These are phyloP conservation scores for Drosophila ananassae DNA, from an alignment of 1,140 invertebrate species.

Conservation along the genomic window DNA sequence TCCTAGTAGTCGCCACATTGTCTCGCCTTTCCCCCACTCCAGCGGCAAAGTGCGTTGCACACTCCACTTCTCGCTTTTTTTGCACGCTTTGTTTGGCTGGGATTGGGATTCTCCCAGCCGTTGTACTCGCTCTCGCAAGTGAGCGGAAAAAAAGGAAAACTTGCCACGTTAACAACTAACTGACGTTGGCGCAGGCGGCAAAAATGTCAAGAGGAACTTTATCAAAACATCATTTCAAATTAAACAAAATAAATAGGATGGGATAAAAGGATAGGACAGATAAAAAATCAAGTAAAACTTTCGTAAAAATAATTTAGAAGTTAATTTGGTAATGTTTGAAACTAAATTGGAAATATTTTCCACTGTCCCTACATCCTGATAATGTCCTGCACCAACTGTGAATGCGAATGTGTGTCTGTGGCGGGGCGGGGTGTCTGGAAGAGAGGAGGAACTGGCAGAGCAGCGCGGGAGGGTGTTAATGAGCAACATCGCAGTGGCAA, in stretches of 20 bases:
- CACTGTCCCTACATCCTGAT: constrained; percentile 22
- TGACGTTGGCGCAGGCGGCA: constrained; percentile 59
- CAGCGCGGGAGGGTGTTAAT: constrained; percentile 59
- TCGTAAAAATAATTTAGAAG: no score
- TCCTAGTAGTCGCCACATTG: not conserved
- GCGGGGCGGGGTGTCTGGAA: not conserved
- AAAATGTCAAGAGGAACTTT: constrained; percentile 47
- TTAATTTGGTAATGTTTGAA: not conserved
- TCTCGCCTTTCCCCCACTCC: constrained; percentile 14
- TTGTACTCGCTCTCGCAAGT: constrained; percentile 38
- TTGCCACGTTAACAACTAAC: constrained; percentile 58
- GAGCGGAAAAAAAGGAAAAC: constrained; percentile 30
- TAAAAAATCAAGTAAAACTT: no score
- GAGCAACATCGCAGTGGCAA: constrained; percentile 74
- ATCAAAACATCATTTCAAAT: not conserved
- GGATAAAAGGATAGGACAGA: no score
- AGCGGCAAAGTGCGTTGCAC: constrained; percentile 76
- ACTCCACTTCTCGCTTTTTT: constrained; percentile 53
- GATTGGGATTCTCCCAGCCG: constrained; percentile 69
- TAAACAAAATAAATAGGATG: not conserved
- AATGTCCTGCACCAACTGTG: constrained; percentile 35
- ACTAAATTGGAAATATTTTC: constrained; percentile 37
- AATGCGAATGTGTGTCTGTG: constrained; percentile 28
- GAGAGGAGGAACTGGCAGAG: not conserved
- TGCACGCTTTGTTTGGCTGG: constrained; percentile 77